Evolutionary conservation across 53 echinoderm and acorn worm genomes (phyloP).

Genomic region (Temnopleurus reevesii): DNA sequence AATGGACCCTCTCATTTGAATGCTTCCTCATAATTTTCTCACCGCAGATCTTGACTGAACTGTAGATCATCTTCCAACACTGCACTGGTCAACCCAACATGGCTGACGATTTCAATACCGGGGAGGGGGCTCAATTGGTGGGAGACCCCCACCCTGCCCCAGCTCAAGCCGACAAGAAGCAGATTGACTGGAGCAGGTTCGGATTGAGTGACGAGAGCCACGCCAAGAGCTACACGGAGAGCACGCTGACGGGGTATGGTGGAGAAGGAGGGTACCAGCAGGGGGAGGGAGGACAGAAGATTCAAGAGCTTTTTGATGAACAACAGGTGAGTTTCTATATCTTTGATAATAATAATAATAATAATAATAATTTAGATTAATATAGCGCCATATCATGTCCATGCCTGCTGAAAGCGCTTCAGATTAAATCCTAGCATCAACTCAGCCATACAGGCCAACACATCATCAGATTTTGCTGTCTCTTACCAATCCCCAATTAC

Average conservation of each 20-base stretch:
- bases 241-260: conserved; percentile 63
- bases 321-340: conserved; percentile 80
- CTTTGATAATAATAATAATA: neutral
- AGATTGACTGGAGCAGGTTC: conserved; percentile 93
- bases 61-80: neutral
- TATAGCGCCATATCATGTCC: no score
- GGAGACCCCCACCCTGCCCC: conserved; percentile 7
- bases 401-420: no score
- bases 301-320: conserved; percentile 95
- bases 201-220: conserved; percentile 87
- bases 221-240: conserved; percentile 61
- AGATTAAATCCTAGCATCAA: no score
- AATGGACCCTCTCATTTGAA: no score
- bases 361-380: no score
- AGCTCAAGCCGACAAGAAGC: conserved; percentile 51
- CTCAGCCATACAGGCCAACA: no score
- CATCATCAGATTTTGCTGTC: no score
- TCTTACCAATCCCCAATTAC: no score
- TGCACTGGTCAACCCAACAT: neutral
- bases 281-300: conserved; percentile 78
- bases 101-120: conserved; percentile 20
- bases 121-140: conserved; percentile 2
- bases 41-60: no score
- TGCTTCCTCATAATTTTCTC: no score
- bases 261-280: conserved; percentile 82